Evolutionary conservation across 2,888 invertebrate genomes (phyloP), one percentile per base, ranked within the genome.

Genomic region (Seladonia tumulorum): DNA sequence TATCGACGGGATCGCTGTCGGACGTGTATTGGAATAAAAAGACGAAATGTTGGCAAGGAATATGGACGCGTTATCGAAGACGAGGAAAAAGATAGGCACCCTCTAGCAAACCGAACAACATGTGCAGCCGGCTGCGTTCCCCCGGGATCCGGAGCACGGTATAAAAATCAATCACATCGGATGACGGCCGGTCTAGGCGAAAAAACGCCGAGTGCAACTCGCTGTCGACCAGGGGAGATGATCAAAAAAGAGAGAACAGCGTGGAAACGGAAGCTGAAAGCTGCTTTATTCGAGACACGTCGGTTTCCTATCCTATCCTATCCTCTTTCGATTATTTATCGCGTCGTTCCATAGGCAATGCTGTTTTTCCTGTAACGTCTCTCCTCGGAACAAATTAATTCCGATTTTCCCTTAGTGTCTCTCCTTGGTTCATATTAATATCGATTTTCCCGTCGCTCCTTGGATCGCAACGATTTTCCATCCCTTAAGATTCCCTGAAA

Each of bases 101-200:
- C 90, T 89, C 83, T 63, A 68, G 82, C 86, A 85, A 88, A 79
- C 78, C 87, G 81, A 88, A 90, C 89, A 93, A 93, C 93, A 93
- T 84, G 89, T 93, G 93, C 92, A 92, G 83, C 87, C 79, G 87
- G 79, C 81, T 79, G 80, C 87, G 86, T 90, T 88, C 87, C 85
- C 68, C 88, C 83, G 86, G 81, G 84, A 85, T 83, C 85, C 86
- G 84, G 2, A 77, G 90, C 87, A 85, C 83, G 89, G 88, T 88
- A 91, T 92, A 92, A 93, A 93, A 93, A 93, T 93, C 93, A 93
- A 93, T 93, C 93, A 93, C 91, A 88, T 85, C 81, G 88, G 91
- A 91, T 93, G 93, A 93, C 93, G 92, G 91, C 90, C 87, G 87
- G 87, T 83, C 82, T 79, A 83, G 81, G 81, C 74, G 86, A 88